Evolutionary conservation across 2,113 vertebrate genomes (phyloP).

Genomic region (Actenoides hombroni): DNA sequence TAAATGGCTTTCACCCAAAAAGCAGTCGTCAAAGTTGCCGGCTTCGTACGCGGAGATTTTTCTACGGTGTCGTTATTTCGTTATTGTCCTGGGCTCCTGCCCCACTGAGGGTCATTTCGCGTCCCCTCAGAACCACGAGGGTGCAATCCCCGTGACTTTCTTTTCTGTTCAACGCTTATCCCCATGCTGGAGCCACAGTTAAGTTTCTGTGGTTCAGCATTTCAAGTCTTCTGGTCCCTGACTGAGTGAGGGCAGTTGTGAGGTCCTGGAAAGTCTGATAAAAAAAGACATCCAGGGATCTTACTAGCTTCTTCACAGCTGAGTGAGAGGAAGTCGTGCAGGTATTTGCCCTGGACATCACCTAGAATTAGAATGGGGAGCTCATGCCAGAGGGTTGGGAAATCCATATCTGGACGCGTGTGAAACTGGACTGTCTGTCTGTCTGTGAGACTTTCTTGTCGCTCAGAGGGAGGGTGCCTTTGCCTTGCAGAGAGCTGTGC

Average conservation of each 20-base stretch:
- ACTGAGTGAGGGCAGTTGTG: not conserved
- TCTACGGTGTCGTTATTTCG: not conserved
- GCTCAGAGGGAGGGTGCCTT: not conserved
- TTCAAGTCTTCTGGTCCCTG: not conserved
- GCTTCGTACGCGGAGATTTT: not conserved
- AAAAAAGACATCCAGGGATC: not conserved
- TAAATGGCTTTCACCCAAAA: not conserved
- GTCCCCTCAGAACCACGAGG: not conserved
- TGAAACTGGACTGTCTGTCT: not conserved
- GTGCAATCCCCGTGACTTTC: not conserved
- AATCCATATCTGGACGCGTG: accelerated
- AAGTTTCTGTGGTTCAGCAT: not conserved
- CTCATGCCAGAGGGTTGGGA: not conserved
- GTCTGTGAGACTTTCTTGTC: not conserved
- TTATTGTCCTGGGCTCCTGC: not conserved
- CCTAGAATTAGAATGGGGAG: not conserved
- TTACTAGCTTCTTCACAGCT: not conserved
- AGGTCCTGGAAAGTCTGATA: not conserved
- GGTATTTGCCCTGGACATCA: not conserved
- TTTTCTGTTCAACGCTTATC: not conserved
- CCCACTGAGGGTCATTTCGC: not conserved
- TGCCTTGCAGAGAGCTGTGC: not conserved
- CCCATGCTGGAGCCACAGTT: not conserved
- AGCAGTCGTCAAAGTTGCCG: not conserved
- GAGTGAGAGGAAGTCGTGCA: not conserved